Conservation (phyloP, 2,797 vertebrate species). For the Numenius phaeopus region DNA sequence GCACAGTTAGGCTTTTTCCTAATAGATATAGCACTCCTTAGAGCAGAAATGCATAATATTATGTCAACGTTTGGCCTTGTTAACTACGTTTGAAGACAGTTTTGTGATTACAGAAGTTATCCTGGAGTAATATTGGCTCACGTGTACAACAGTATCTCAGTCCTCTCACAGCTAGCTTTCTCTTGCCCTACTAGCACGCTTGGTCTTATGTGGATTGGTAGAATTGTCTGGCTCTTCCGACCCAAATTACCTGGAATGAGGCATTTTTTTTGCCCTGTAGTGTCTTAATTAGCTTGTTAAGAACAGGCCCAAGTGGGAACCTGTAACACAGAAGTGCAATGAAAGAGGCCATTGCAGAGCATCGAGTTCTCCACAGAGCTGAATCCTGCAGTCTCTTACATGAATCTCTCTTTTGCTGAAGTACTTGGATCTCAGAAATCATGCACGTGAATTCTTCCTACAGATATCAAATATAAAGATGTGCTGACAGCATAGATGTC, state of each 20-base stretch:
- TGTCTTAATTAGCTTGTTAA: not conserved
- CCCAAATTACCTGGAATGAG: not conserved
- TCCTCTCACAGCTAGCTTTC: not conserved
- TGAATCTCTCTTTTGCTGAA: not conserved
- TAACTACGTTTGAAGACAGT: not conserved
- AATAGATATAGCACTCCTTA: not conserved
- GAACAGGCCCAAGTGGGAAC: not conserved
- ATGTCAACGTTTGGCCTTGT: not conserved
- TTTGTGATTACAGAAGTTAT: not conserved
- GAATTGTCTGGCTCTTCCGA: not conserved
- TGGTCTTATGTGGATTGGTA: not conserved
- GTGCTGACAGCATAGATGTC: not conserved
- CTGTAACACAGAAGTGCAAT: not conserved
- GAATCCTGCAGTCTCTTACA: not conserved
- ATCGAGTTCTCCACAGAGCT: not conserved
- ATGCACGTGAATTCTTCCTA: not conserved
- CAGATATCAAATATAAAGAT: not conserved
- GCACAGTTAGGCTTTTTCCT: not conserved
- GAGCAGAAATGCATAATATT: not conserved
- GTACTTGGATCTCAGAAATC: not conserved
- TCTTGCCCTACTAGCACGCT: not conserved
- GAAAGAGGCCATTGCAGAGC: not conserved
- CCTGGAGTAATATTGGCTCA: not conserved
- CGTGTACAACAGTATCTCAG: not conserved
- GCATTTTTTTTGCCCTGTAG: not conserved